A percentile compares a stretch with the other conserved stretches of the same genome.
These are phyloP conservation scores for Varanus salvator DNA, from an alignment of 2,113 vertebrate genomes.

Conservation along the genomic window DNA sequence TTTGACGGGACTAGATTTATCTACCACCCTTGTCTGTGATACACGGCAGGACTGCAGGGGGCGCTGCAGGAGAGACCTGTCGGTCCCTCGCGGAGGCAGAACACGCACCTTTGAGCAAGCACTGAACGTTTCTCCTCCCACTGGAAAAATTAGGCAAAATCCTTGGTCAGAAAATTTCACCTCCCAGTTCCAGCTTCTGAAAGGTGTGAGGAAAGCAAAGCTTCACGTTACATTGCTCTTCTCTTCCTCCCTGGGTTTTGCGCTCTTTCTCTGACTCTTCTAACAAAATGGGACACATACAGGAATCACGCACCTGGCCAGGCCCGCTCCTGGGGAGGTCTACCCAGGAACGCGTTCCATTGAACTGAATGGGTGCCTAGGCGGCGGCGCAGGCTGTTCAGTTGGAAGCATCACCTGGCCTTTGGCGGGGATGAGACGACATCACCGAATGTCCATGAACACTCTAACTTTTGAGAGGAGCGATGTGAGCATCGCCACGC, in stretches of 20 bases:
- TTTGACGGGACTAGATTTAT: no score
- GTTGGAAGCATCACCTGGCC: neutral
- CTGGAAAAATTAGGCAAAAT: no score
- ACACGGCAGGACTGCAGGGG: no score
- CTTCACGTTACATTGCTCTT: neutral
- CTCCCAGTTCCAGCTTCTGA: conserved; percentile 64
- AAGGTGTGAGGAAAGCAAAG: conserved; percentile 60
- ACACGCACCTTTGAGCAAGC: no score
- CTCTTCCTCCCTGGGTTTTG: neutral
- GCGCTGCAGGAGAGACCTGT: no score
- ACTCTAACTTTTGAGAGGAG: no score
- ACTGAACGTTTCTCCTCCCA: no score
- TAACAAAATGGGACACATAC: neutral
- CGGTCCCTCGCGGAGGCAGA: no score
- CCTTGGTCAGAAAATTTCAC: conserved; percentile 60
- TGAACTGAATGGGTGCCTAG: neutral
- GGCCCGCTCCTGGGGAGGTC: neutral
- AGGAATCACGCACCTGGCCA: neutral
- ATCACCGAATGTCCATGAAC: neutral
- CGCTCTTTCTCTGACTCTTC: no score
- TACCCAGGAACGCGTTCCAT: neutral
- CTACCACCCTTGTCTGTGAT: no score
- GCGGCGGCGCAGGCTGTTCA: no score
- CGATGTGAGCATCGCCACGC: neutral
- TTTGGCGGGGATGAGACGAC: neutral